These are phyloP conservation scores for Macroglossus sobrinus DNA, from an alignment of 2,113 vertebrate genomes.

Conservation along the genomic window DNA sequence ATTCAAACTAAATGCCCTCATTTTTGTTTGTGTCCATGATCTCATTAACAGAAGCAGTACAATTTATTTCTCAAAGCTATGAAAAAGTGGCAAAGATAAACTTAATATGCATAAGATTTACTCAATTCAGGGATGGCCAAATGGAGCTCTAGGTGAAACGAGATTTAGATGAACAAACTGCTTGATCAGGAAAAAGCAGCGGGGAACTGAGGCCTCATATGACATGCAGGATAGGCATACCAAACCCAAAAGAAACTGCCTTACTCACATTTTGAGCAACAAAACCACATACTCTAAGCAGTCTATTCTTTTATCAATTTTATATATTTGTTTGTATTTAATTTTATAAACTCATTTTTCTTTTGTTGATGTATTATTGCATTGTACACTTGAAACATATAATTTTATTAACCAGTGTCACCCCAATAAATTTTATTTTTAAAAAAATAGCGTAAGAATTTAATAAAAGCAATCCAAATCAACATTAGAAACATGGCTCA, in stretches of 20 bases:
- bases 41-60: background rate
- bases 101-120: background rate
- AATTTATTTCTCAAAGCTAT: background rate
- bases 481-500: background rate
- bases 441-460: background rate
- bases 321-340: background rate
- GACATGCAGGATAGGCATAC: rapidly evolving
- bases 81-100: background rate
- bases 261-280: background rate
- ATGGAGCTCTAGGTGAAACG: background rate
- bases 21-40: background rate
- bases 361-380: background rate
- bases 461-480: background rate
- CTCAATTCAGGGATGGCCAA: background rate
- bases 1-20: background rate
- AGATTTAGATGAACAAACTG: background rate
- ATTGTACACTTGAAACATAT: no score
- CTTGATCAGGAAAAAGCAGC: background rate
- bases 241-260: background rate
- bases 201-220: background rate
- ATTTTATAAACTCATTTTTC: background rate
- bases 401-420: no score
- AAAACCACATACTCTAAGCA: background rate
- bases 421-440: no score
- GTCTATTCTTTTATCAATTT: background rate